phyloP scores from a whole-genome alignment of 2,888 invertebrate genomes.

The Cepaea hortensis region DNA sequence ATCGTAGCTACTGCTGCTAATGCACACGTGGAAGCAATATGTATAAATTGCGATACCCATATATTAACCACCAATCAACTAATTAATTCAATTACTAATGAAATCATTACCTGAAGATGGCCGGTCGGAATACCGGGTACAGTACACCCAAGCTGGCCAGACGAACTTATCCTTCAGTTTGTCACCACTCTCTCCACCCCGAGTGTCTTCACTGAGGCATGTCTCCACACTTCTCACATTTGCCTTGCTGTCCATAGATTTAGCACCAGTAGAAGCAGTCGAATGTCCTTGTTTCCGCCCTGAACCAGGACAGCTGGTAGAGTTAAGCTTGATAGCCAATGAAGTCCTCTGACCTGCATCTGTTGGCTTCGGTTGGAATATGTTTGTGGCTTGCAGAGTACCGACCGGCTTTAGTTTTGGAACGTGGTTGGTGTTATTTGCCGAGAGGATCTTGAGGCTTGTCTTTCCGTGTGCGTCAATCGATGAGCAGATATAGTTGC shows the following conservation, averaged over 20 bases:
- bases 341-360: too few relatives aligned
- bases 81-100: background rate
- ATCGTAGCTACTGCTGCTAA: too few relatives aligned
- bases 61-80: background rate
- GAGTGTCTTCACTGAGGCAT: background rate
- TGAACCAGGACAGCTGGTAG: background rate
- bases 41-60: too few relatives aligned
- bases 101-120: constrained; percentile 78
- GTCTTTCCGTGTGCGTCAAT: background rate
- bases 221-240: background rate
- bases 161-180: background rate
- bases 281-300: background rate
- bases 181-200: background rate
- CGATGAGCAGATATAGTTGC: background rate
- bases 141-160: constrained; percentile 95
- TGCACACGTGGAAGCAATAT: too few relatives aligned
- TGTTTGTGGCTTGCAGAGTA: background rate
- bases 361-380: background rate
- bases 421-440: background rate
- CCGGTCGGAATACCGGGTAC: constrained; percentile 87
- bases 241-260: background rate
- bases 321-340: background rate
- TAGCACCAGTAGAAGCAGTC: background rate
- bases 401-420: background rate
- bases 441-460: background rate